Evolutionary conservation across 2,113 vertebrate genomes (phyloP), one percentile per base, ranked within the genome.

Genomic region (Myxocyprinus asiaticus): DNA sequence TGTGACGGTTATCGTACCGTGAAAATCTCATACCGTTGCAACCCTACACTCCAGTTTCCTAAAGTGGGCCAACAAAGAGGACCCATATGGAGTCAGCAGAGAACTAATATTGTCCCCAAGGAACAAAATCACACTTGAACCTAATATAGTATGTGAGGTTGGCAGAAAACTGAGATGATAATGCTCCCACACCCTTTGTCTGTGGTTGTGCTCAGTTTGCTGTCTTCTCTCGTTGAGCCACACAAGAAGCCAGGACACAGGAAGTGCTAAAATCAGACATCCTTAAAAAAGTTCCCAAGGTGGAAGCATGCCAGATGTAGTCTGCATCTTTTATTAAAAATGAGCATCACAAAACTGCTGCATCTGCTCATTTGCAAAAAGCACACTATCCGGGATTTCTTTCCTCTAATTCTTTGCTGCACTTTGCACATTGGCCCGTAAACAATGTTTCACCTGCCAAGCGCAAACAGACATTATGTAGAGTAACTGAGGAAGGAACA

Each of bases 41-140:
- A n/a, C n/a, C n/a, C n/a, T n/a, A 87, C 85, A 85, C 86, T 90
- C 76, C 67, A 85, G 79, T 79, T 80, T 81, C 43, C 33, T 86
- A 76, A 80, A 88, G 83, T 83, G 81, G 84, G 22, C 22, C 22
- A 33, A 33, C 22, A 33, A 33, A 33, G 22, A 33, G 22, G 22
- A 3, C 22, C 22, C 22, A 33, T 33, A 33, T 33, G 22, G 22
- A 33, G 22, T 87, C 90, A 90, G 88, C 81, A 85, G 86, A 84
- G 79, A 82, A 78, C 45, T 33, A 33, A 33, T 3, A 64, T 9
- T 67, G 76, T 14, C 67, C 51, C 82, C 67, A 62, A 68, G 81
- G 83, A 86, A 89, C 80, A 87, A 81, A 85, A 77, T 48, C 83
- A 56, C 73, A 73, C 83, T 87, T 78, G 81, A 78, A 86, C 82